A percentile compares a stretch with the other conserved stretches of the same genome.
These are phyloP conservation scores for Muricea muricata DNA, from an alignment of 92 coral and sea anemone species.

Conservation along the genomic window DNA sequence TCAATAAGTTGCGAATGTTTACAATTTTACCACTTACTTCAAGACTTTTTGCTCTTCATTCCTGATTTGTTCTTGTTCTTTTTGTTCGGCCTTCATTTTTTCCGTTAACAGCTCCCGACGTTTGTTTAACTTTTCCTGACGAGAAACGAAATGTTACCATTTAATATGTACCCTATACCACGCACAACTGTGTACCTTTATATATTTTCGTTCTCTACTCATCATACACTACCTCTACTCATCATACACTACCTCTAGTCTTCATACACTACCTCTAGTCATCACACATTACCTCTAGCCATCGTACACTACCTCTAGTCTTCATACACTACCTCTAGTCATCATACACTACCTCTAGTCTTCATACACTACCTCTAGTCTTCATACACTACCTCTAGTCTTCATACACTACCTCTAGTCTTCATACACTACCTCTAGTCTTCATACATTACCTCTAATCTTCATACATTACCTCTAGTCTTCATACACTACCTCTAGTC, in stretches of 20 bases:
- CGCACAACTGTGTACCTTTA: neutral
- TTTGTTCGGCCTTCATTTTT: conserved; percentile 80
- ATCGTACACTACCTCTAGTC: neutral
- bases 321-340: conserved; percentile 7
- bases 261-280: no score
- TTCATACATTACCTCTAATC: conserved; percentile 6
- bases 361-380: neutral
- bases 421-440: neutral
- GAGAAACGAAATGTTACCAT: neutral
- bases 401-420: neutral
- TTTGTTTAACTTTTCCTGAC: conserved; percentile 79
- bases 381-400: conserved; percentile 7
- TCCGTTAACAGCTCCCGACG: conserved; percentile 67
- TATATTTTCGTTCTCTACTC: neutral
- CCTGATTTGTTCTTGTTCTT: conserved; percentile 80
- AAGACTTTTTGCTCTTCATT: conserved; percentile 87
- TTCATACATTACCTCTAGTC: neutral
- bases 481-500: neutral
- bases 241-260: conserved; percentile 10
- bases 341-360: neutral
- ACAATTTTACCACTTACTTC: no score
- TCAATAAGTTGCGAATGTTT: no score
- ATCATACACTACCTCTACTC: neutral
- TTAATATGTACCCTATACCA: neutral
- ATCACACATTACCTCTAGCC: neutral